Percentiles rank a stretch among this genome's conserved stretches.
phyloP scores from a whole-genome alignment of 2,888 invertebrate genomes.

The Sycophila texana region DNA sequence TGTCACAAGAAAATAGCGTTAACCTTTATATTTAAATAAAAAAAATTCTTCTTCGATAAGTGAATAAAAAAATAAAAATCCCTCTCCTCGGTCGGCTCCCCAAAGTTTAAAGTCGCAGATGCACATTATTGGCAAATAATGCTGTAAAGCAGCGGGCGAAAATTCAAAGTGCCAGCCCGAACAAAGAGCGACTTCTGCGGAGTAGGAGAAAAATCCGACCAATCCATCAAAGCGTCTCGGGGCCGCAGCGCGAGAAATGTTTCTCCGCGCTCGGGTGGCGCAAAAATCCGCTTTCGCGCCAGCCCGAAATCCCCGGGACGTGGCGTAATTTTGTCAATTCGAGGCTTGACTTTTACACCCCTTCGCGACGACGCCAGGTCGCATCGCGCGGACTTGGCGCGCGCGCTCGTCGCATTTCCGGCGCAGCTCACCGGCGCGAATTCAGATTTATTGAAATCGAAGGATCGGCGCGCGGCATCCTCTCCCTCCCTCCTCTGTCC shows the following conservation, averaged over 20 bases:
- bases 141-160: too few relatives aligned
- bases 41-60: too few relatives aligned
- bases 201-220: conserved; percentile 16
- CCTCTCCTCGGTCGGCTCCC: too few relatives aligned
- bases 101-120: too few relatives aligned
- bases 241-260: conserved; percentile 15
- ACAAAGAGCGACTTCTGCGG: not conserved
- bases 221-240: conserved; percentile 19
- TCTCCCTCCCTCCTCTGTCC: not conserved
- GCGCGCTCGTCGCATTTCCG: conserved; percentile 40
- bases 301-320: conserved; percentile 10
- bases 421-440: conserved; percentile 44
- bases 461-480: conserved; percentile 61
- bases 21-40: too few relatives aligned
- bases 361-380: conserved; percentile 22
- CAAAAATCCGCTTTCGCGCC: conserved; percentile 40
- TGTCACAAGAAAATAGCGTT: too few relatives aligned
- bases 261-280: not conserved
- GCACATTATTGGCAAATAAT: too few relatives aligned
- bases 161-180: not conserved
- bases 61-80: too few relatives aligned
- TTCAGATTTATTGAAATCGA: conserved; percentile 66
- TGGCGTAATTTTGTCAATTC: conserved; percentile 56
- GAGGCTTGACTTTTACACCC: conserved; percentile 45
- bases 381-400: conserved; percentile 12